Evolutionary conservation across 2,888 invertebrate species (phyloP), one percentile per base, ranked within the genome.

Genomic region (Cartodere bifasciata): DNA sequence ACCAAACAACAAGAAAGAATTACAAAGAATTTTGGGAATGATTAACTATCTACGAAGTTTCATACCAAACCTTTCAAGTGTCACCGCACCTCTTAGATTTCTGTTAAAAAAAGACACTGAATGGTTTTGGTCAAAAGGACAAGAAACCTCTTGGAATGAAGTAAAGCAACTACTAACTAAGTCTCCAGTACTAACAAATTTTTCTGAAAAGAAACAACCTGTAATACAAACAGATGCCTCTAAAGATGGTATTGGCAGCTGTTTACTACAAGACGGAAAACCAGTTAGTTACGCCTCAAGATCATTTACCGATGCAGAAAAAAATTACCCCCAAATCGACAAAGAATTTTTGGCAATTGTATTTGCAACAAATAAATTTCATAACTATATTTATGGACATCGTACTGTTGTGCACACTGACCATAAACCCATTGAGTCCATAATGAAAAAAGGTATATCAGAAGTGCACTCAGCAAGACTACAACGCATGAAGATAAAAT

Each of bases 301-400:
- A 20, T 17, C 24, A 16, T 37, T 44, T 31, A 43, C 28, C n/a
- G n/a, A 30, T n/a, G 23, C 22, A n/a, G 36, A 44, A 37, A 14
- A 28, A 13, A 46, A 36, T 10, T 53, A 47, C 35, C 42, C 48
- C 12, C 49, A 50, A 35, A 52, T 55, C 4, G 53, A 53, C 32
- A 53, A 55, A 36, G 51, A 55, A 34, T 29, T 46, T 4, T 29
- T 54, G n/a, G 49, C 49, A 2, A 48, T 55, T 20, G 39, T 38
- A 2, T 49, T 47, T 35, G 45, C 42, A 1, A n/a, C n/a, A n/a
- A 13, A 29, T n/a, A 24, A n/a, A n/a, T n/a, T n/a, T n/a, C n/a
- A n/a, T n/a, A n/a, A n/a, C n/a, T n/a, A n/a, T n/a, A n/a, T n/a
- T n/a, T 29, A 29, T 23, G 23, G 29, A 2, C 22, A 15, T n/a